Evolutionary conservation across 2,797 vertebrate species (phyloP), one percentile per base, ranked within the genome.

Genomic region (Channallabes apus): DNA sequence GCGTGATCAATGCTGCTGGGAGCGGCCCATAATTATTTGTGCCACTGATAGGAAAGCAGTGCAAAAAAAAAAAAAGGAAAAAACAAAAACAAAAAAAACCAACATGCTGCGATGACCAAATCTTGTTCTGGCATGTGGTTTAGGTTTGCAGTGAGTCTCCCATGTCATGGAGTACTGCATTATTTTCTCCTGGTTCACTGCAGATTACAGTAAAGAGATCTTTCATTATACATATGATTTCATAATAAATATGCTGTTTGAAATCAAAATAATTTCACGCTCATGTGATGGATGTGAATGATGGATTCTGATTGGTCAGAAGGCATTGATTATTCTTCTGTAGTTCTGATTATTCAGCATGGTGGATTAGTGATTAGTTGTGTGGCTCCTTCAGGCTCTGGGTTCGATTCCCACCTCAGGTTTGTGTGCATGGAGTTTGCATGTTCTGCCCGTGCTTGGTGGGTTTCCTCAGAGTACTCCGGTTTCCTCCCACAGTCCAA

Each of bases 1-100:
- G 93, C 93, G 94, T 94, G 93, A 95, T 95, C 92, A 89, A 91
- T 93, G 92, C 91, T 91, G 93, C 88, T 85, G 72, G 90, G 89
- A 91, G 86, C 88, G 86, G 86, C 84, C 80, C 87, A 86, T 82
- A 89, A 91, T 93, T 94, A 93, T 90, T 85, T 92, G 84, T 93
- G 91, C 89, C 72, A 85, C 86, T 84, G 87, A 89, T 89, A 90
- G 89, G 87, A 87, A 89, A 89, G 81, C 46, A 77, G 29, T 83
- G 88, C 69, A 86, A 82, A 78, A 82, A 87, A 90, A 46, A 3
- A 51, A 51, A 14, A 46, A 2, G 38, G 4, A 54, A 54, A 3
- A 54, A 51, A 51, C 11, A 54, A 14, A 54, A 51, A 51, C 11
- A 51, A 51, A 51, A 14, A 79, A n/a, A n/a, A n/a, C n/a, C 56